Base-by-base conservation (phyloP, 2,113 vertebrate genomes). In the Corynorhinus townsendii region DNA sequence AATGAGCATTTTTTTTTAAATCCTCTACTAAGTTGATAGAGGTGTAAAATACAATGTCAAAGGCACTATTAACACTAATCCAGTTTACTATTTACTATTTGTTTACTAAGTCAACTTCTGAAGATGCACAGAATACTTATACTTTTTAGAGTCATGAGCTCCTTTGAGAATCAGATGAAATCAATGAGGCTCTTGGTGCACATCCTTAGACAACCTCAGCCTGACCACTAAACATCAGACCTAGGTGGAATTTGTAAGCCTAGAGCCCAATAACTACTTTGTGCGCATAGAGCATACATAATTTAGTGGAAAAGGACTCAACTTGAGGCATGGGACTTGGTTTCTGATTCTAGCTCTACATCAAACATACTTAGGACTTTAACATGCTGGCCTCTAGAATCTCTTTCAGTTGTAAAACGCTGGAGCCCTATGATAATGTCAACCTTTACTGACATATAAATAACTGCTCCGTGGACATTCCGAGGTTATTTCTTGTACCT, bases 21-120 rank as follows among this genome's bases (percentile, higher is more conserved):
- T 66, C 15, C 14, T 76, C 59, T 43, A 47, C 68, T 47, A 82
- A 47, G 64, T 43, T 49, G 28, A 5, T 10, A 73, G 6, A 4
- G 43, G 9, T 62, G 3, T 43, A 96, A 93, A 95, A 82, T 49
- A 82, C 28, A 95, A 76, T 71, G 28, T 64, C 56, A 88, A 88
- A 89, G 6, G 7, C 71, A 93, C 38, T 30, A 28, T 68, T 87
- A 86, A 72, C 17, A 4, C 28, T 40, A 90, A 85, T 35, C 17
- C 17, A 76, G 24, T 85, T 82, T 43, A 84, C 9, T 56, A 22
- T 5, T 56, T 56, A 2, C 12, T 28, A 82, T 82, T 28, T 64
- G 62, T 64, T 30, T 40, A 69, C 16, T 86, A 80, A 96, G 38
- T 79, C 47, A 72, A 56, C 52, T 62, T 94, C 92, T 91, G 52